These are phyloP conservation scores for Zaprionus tsacasi DNA, from an alignment of 1,140 invertebrate species.

Conservation along the genomic window DNA sequence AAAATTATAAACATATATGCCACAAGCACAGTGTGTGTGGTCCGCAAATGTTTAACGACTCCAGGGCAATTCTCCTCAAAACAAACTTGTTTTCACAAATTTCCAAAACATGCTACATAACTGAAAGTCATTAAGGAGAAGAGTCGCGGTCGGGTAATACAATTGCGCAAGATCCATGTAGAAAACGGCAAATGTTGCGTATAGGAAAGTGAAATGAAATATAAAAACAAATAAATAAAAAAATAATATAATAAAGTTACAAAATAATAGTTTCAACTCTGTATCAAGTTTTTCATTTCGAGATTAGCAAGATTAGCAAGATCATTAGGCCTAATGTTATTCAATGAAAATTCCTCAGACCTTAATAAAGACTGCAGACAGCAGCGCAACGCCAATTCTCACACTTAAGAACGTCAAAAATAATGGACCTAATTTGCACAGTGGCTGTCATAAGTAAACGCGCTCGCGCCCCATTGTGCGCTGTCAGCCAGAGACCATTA, in stretches of 20 bases:
- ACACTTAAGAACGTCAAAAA: conserved; percentile 24
- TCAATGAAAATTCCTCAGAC: neutral
- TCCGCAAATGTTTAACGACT: conserved; percentile 13
- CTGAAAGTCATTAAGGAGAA: conserved; percentile 17
- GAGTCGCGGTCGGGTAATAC: neutral
- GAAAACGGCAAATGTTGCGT: neutral
- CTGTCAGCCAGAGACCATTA: conserved; percentile 37
- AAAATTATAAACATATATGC: neutral
- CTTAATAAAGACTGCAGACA: neutral
- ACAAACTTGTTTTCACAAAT: conserved; percentile 40
- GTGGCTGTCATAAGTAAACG: conserved; percentile 45
- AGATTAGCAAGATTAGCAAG: neutral
- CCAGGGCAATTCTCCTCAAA: conserved; percentile 34
- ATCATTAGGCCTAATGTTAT: neutral
- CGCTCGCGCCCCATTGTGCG: too few relatives aligned
- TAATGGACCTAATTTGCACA: conserved; percentile 47
- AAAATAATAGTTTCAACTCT: neutral
- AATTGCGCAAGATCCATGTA: conserved; percentile 15
- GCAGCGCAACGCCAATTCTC: conserved; percentile 5
- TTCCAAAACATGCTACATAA: conserved; percentile 27
- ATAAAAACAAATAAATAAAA: neutral
- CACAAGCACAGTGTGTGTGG: conserved; percentile 36
- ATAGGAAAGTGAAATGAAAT: neutral
- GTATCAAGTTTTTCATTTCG: neutral
- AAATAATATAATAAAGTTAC: neutral